phyloP scores from a whole-genome alignment of 2,797 vertebrate genomes.

The Neosalanx taihuensis region DNA sequence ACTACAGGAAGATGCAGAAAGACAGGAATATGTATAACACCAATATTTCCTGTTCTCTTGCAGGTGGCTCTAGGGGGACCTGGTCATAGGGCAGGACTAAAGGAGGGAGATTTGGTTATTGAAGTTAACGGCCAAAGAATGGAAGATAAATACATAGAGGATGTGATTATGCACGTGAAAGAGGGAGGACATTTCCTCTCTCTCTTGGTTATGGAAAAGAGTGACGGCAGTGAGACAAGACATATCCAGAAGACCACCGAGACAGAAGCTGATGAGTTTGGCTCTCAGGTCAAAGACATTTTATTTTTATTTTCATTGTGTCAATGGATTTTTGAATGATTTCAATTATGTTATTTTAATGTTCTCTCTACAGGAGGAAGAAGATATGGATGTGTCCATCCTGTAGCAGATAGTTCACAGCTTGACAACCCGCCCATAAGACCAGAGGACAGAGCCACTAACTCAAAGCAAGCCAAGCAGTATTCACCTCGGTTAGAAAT shows the following conservation, averaged over 20 bases:
- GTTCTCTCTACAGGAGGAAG: background rate
- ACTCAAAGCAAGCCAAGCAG: background rate
- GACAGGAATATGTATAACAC: background rate
- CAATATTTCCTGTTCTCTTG: background rate
- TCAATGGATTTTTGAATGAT: background rate
- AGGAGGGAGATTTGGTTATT: slow-evolving; percentile 68
- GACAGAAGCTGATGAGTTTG: slow-evolving; percentile 16
- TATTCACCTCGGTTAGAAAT: too few species aligned
- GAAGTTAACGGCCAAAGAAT: slow-evolving; percentile 76
- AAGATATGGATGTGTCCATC: background rate
- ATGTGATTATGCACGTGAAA: slow-evolving; percentile 64
- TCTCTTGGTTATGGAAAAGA: slow-evolving; percentile 57
- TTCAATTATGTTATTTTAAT: background rate
- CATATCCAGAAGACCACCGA: slow-evolving; percentile 31
- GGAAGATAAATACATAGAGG: slow-evolving; percentile 60
- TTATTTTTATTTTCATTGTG: background rate
- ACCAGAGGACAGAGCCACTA: too few species aligned
- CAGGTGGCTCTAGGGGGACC: slow-evolving; percentile 69
- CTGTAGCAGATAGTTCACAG: background rate
- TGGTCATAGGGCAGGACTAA: slow-evolving; percentile 69
- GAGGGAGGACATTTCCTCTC: slow-evolving; percentile 51
- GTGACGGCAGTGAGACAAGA: slow-evolving; percentile 36
- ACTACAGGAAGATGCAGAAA: background rate
- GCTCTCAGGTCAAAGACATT: slow-evolving; percentile 34
- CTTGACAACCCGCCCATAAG: background rate